Evolutionary conservation across 2,888 invertebrate species (phyloP).

Genomic region (Mycalesis mineus): DNA sequence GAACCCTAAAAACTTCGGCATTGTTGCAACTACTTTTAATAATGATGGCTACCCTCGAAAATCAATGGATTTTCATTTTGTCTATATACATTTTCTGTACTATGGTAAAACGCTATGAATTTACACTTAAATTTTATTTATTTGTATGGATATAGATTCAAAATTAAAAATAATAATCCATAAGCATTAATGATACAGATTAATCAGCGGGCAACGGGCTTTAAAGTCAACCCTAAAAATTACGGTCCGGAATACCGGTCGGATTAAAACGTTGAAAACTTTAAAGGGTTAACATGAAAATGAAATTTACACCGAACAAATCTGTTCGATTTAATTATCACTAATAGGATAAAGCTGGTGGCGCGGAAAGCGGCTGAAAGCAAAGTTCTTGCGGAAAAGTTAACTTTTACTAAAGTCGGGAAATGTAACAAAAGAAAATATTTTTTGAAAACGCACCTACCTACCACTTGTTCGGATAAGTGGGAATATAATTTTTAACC

Average conservation of each 20-base stretch:
- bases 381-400: slow-evolving; percentile 4
- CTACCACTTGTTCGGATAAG: too few species aligned
- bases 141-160: too few species aligned
- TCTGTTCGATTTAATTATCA: slow-evolving; percentile 18
- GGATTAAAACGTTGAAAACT: slow-evolving; percentile 20
- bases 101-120: not conserved
- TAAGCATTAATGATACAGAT: not conserved
- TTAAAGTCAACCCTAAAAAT: slow-evolving; percentile 24
- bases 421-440: too few species aligned
- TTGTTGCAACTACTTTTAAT: not conserved
- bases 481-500: too few species aligned
- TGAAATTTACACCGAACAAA: slow-evolving; percentile 15
- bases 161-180: not conserved
- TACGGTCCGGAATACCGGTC: slow-evolving; percentile 12
- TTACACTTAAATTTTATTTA: too few species aligned
- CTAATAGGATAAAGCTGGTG: slow-evolving; percentile 13
- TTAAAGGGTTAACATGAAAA: slow-evolving; percentile 18
- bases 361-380: slow-evolving; percentile 6
- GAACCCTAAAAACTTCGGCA: not conserved
- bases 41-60: not conserved
- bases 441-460: too few species aligned
- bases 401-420: slow-evolving; percentile 1
- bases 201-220: slow-evolving; percentile 17
- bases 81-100: not conserved
- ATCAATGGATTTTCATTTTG: not conserved